phyloP scores from a whole-genome alignment of 1,140 invertebrate species.

The Mercenaria mercenaria region DNA sequence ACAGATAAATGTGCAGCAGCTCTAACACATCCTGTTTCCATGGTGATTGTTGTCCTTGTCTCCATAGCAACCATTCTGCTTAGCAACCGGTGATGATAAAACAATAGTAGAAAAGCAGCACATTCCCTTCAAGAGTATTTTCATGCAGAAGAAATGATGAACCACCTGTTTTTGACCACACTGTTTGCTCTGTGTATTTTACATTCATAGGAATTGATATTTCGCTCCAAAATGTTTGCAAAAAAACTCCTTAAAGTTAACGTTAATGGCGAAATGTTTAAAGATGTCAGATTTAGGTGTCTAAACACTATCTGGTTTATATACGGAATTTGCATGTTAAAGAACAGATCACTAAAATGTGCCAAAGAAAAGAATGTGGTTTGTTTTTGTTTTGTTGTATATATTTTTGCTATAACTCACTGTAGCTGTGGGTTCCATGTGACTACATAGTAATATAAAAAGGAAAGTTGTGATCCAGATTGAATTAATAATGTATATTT shows the following conservation, averaged over 20 bases:
- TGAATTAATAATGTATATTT: too few species aligned
- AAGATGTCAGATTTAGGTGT: background rate
- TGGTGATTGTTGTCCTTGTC: conserved; percentile 53
- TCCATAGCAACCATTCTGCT: conserved; percentile 60
- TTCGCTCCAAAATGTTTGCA: too few species aligned
- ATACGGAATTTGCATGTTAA: background rate
- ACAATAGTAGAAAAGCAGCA: background rate
- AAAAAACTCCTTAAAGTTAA: too few species aligned
- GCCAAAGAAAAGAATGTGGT: background rate
- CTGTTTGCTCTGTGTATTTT: background rate
- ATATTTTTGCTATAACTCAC: too few species aligned
- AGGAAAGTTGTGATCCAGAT: too few species aligned
- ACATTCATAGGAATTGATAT: too few species aligned
- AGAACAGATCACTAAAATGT: background rate
- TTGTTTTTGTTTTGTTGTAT: too few species aligned
- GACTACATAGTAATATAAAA: too few species aligned
- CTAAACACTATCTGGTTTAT: background rate
- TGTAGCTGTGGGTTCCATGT: too few species aligned
- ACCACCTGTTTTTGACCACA: background rate
- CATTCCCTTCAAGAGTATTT: background rate
- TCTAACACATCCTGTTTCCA: conserved; percentile 66
- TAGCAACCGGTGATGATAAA: conserved; percentile 35
- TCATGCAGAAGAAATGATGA: background rate
- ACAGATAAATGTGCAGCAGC: conserved; percentile 66
- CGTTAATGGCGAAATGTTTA: too few species aligned